phyloP scores from a whole-genome alignment of 2,888 invertebrate genomes.

The Acronicta psi region DNA sequence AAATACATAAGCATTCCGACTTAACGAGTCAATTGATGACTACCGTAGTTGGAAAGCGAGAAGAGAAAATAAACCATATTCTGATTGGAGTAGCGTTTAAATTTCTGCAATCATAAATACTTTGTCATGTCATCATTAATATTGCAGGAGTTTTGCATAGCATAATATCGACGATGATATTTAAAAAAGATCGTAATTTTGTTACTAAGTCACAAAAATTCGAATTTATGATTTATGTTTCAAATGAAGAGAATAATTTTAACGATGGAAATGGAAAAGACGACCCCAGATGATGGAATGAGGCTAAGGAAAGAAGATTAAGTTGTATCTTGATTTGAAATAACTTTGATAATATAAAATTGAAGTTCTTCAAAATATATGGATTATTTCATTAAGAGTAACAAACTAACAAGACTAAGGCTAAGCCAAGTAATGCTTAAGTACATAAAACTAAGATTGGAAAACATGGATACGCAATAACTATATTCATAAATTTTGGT shows the following conservation, averaged over 20 bases:
- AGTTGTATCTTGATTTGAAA: too few species aligned
- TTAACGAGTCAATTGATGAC: constrained; percentile 9
- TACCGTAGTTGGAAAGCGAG: background rate
- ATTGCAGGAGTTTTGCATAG: constrained; percentile 18
- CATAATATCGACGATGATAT: constrained; percentile 23
- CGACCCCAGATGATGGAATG: too few species aligned
- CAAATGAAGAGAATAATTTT: background rate
- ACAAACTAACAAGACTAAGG: too few species aligned
- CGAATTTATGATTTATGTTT: background rate
- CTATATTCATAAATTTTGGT: too few species aligned
- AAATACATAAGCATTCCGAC: constrained; percentile 45
- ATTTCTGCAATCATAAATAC: constrained; percentile 1
- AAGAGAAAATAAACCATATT: constrained; percentile 6
- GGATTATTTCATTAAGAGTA: too few species aligned
- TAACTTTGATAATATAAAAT: too few species aligned
- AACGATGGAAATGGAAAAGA: too few species aligned
- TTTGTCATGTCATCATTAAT: constrained; percentile 28
- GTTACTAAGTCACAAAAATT: background rate
- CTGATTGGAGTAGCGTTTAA: constrained; percentile 2
- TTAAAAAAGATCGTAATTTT: constrained; percentile 9
- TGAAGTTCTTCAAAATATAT: too few species aligned
- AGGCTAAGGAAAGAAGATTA: too few species aligned
- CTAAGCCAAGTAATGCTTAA: too few species aligned
- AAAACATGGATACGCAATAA: too few species aligned
- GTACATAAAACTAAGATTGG: too few species aligned